Conservation (phyloP, 2,888 invertebrate species). For the Anorthoa munda region DNA sequence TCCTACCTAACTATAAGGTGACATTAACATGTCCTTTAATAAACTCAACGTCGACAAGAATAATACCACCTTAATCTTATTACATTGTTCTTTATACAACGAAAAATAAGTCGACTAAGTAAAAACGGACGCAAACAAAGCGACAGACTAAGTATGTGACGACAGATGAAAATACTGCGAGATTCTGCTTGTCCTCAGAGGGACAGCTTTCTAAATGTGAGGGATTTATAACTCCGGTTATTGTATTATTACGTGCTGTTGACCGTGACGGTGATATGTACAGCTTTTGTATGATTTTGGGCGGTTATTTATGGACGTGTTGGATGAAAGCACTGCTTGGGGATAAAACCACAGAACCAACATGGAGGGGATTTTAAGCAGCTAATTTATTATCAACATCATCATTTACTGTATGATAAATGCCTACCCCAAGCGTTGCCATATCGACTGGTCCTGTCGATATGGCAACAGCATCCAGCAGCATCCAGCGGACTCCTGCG, state of each 20-base stretch:
- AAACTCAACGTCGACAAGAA: constrained; percentile 13
- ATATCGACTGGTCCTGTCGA: background rate
- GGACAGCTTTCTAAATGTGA: constrained; percentile 39
- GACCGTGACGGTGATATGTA: constrained; percentile 5
- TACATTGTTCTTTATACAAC: constrained; percentile 38
- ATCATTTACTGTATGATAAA: background rate
- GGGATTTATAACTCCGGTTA: constrained; percentile 45
- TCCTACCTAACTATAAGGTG: constrained; percentile 4
- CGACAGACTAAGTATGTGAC: constrained; percentile 42
- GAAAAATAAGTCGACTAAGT: constrained; percentile 51
- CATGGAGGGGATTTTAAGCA: no score
- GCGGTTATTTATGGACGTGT: background rate
- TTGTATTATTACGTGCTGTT: constrained; percentile 21
- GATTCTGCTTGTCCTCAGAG: constrained; percentile 45
- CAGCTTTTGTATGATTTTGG: background rate
- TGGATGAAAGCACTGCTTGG: background rate
- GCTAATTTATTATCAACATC: no score
- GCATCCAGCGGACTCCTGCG: no score
- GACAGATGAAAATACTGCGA: constrained; percentile 57
- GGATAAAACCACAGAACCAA: no score
- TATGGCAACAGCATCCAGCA: no score
- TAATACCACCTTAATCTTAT: constrained; percentile 37
- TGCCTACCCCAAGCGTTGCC: background rate
- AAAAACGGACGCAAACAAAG: constrained; percentile 56
- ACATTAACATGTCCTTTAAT: constrained; percentile 26